These are phyloP conservation scores for Armadillidium nasatum DNA, from an alignment of 1,140 invertebrate species.

Conservation along the genomic window DNA sequence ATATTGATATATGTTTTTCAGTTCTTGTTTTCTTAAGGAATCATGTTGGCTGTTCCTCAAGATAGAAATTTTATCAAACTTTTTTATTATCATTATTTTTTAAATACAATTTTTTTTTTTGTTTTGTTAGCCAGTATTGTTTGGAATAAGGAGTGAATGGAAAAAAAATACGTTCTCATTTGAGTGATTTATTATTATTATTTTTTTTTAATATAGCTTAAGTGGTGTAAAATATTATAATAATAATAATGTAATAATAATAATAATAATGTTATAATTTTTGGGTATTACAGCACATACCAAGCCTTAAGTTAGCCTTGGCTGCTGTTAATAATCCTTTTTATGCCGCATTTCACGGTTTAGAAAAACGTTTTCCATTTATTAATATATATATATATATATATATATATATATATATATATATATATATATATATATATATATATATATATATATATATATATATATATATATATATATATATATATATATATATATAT, in stretches of 20 bases:
- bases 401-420: too few relatives aligned
- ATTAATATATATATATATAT: constrained; percentile 14
- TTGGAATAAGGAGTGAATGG: constrained; percentile 44
- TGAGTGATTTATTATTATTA: background rate
- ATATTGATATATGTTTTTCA: constrained; percentile 45
- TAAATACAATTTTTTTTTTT: constrained; percentile 45
- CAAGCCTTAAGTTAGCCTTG: background rate
- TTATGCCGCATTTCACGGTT: constrained; percentile 27
- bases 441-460: too few relatives aligned
- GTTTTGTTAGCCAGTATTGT: constrained; percentile 45
- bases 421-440: too few relatives aligned
- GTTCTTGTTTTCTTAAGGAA: constrained; percentile 45
- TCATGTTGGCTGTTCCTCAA: constrained; percentile 46
- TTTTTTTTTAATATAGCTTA: background rate
- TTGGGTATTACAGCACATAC: background rate
- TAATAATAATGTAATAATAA: too few relatives aligned
- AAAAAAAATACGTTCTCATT: constrained; percentile 19
- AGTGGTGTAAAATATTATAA: background rate
- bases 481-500: too few relatives aligned
- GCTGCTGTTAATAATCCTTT: background rate
- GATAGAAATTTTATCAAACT: constrained; percentile 23
- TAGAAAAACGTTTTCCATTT: constrained; percentile 35
- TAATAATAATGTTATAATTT: background rate
- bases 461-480: too few relatives aligned
- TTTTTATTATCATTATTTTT: background rate